A percentile compares a stretch with the other conserved stretches of the same genome.
Evolutionary conservation across 2,113 vertebrate genomes (phyloP).

Genomic region (Balaeniceps rex): DNA sequence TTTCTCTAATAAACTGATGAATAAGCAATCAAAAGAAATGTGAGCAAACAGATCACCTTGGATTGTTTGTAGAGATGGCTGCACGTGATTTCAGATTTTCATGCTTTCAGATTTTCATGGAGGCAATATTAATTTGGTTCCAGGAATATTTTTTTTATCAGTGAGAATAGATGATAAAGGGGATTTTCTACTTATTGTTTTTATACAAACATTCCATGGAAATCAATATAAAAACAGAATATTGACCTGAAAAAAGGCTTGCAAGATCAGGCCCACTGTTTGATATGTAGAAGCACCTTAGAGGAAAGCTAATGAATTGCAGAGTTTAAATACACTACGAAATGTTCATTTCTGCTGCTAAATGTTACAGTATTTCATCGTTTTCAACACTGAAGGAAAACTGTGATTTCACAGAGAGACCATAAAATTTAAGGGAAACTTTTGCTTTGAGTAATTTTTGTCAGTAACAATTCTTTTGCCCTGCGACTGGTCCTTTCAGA

Average conservation of each 20-base stretch:
- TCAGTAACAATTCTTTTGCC: neutral
- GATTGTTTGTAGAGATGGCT: neutral
- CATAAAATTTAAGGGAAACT: neutral
- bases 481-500: neutral
- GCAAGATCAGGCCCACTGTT: neutral
- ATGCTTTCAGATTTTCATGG: neutral
- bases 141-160: neutral
- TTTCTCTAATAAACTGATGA: neutral
- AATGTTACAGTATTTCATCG: neutral
- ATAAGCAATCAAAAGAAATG: neutral
- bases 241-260: neutral
- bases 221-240: neutral
- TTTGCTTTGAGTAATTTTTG: neutral
- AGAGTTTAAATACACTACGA: neutral
- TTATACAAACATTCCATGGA: neutral
- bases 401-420: neutral
- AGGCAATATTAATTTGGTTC: neutral
- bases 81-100: fast-evolving
- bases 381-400: neutral
- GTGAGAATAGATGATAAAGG: neutral
- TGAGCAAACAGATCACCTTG: neutral
- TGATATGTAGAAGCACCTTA: neutral
- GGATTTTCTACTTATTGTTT: neutral
- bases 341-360: neutral
- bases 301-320: neutral